A percentile compares a stretch with the other conserved stretches of the same genome.
phyloP scores from a whole-genome alignment of 2,888 invertebrate species.

The Rhodophaea formosa region DNA sequence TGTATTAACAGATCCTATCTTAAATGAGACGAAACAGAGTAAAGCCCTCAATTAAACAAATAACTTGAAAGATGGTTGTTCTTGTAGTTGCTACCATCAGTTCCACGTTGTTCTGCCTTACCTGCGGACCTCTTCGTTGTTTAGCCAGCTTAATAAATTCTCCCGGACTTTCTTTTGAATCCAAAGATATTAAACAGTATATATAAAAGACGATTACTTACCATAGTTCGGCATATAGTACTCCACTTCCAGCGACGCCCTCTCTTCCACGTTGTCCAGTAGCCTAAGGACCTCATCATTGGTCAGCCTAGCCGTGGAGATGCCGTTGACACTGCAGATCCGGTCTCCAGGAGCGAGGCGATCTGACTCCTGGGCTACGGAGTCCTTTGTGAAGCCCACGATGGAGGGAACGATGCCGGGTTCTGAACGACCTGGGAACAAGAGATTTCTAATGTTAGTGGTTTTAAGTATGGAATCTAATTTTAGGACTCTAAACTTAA shows the following conservation, averaged over 20 bases:
- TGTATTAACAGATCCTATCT: too few relatives aligned
- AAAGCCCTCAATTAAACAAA: too few relatives aligned
- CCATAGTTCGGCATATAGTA: slow-evolving; percentile 91
- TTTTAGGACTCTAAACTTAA: too few relatives aligned
- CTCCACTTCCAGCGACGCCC: slow-evolving; percentile 90
- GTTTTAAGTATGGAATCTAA: too few relatives aligned
- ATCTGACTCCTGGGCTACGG: slow-evolving; percentile 87
- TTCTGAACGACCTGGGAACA: slow-evolving; percentile 83
- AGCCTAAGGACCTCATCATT: slow-evolving; percentile 89
- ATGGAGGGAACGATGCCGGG: slow-evolving; percentile 85
- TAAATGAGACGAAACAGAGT: too few relatives aligned
- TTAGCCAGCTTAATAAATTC: too few relatives aligned
- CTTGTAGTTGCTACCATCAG: too few relatives aligned
- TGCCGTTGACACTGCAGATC: slow-evolving; percentile 90
- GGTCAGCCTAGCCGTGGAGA: slow-evolving; percentile 86
- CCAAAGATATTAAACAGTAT: too few relatives aligned
- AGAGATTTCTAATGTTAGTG: slow-evolving; percentile 14
- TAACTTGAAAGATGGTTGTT: too few relatives aligned
- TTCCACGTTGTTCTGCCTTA: too few relatives aligned
- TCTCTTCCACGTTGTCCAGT: slow-evolving; percentile 86
- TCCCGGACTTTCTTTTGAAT: too few relatives aligned
- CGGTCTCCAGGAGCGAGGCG: slow-evolving; percentile 89
- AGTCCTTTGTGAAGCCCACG: slow-evolving; percentile 85
- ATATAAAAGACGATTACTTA: slow-evolving; percentile 59
- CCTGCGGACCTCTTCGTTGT: too few relatives aligned